These are phyloP conservation scores for Clarias batrachus DNA, from an alignment of 2,113 vertebrate species.

Conservation along the genomic window DNA sequence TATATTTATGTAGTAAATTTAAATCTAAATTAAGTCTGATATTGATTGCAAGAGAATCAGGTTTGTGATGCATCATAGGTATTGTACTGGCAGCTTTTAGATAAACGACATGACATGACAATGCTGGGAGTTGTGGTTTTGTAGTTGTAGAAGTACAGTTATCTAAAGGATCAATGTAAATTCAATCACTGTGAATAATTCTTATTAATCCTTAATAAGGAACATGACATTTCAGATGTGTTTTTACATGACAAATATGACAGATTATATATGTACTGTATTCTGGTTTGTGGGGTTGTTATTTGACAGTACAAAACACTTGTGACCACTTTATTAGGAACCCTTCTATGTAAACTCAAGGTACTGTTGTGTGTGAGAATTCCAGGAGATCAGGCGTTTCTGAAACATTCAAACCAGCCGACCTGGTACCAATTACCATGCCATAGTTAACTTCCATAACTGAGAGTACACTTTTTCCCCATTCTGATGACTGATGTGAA, in stretches of 20 bases:
- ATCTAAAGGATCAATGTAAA: neutral
- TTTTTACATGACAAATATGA: neutral
- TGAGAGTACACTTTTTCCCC: neutral
- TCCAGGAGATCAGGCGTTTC: no score
- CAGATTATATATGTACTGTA: neutral
- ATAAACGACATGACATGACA: neutral
- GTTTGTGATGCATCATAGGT: neutral
- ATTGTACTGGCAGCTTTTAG: slow-evolving; percentile 14
- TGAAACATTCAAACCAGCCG: neutral
- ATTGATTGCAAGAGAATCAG: neutral
- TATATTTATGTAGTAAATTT: slow-evolving; percentile 14
- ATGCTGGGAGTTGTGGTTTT: slow-evolving; percentile 1
- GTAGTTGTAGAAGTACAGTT: neutral
- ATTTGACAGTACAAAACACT: neutral
- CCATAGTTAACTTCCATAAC: neutral
- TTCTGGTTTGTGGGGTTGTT: neutral
- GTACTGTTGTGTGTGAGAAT: no score
- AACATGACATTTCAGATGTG: neutral
- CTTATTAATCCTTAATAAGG: no score
- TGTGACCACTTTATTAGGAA: neutral
- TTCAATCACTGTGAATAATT: slow-evolving; percentile 34
- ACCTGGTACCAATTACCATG: neutral
- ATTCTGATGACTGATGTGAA: neutral
- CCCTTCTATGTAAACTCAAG: no score
- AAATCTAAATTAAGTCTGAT: neutral